Conservation (phyloP, 2,888 invertebrate species). For the Lasioglossum oenotherae region DNA sequence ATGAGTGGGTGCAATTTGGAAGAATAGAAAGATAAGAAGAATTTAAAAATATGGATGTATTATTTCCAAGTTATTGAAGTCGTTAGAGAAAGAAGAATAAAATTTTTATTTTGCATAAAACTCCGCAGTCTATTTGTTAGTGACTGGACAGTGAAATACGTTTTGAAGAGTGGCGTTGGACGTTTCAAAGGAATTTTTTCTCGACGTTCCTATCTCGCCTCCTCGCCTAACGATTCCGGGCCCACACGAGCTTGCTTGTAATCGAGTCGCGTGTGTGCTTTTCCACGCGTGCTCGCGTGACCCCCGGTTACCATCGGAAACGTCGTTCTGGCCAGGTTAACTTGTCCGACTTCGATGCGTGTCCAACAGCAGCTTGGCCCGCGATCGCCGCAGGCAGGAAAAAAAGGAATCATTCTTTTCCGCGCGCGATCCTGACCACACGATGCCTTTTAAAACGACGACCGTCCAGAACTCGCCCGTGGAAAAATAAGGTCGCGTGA, state of each 20-base stretch:
- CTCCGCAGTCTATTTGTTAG: background rate
- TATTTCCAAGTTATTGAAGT: background rate
- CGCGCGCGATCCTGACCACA: background rate
- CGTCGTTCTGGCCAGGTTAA: slow-evolving; percentile 24
- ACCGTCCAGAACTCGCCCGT: background rate
- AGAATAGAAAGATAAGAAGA: no score
- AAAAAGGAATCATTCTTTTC: background rate
- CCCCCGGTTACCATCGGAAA: slow-evolving; percentile 42
- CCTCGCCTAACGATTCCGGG: background rate
- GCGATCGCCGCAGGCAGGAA: background rate
- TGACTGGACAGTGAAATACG: background rate
- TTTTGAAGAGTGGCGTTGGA: background rate
- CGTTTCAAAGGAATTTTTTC: background rate
- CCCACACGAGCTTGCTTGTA: slow-evolving; percentile 44
- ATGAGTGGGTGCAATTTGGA: no score
- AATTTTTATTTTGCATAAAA: background rate
- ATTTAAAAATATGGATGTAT: background rate
- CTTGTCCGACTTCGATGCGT: slow-evolving; percentile 28
- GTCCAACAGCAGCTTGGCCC: background rate
- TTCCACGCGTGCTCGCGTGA: slow-evolving; percentile 47
- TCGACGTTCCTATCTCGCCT: background rate
- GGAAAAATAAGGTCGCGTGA: slow-evolving; percentile 37
- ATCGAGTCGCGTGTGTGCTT: slow-evolving; percentile 49
- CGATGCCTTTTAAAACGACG: background rate
- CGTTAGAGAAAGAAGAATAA: no score